A percentile compares a stretch with the other conserved stretches of the same genome.
Conservation (phyloP, 2,888 invertebrate species). For the Hydropsyche betteni region DNA sequence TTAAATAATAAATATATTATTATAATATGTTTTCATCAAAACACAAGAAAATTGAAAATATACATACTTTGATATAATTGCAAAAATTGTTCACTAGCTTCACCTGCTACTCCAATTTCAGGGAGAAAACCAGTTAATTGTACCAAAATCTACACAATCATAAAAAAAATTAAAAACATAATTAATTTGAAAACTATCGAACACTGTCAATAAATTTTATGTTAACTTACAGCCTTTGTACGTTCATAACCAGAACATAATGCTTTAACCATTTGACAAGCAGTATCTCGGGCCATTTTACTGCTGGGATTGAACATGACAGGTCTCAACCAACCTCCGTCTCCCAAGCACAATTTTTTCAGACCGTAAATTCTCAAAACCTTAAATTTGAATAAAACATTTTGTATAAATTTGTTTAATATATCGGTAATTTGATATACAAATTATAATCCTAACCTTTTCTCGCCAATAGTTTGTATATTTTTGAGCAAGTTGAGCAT, state of each 20-base stretch:
- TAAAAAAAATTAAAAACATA: slow-evolving; percentile 7
- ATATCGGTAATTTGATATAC: slow-evolving; percentile 13
- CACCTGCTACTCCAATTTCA: slow-evolving; percentile 86
- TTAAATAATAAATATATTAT: slow-evolving; percentile 50
- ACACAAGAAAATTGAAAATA: background rate
- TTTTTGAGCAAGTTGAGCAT: slow-evolving; percentile 58
- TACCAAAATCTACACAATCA: slow-evolving; percentile 73
- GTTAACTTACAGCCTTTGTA: slow-evolving; percentile 61
- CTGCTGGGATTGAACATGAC: slow-evolving; percentile 93
- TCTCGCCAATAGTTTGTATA: slow-evolving; percentile 62
- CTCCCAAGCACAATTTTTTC: slow-evolving; percentile 69
- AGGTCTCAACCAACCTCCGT: slow-evolving; percentile 88
- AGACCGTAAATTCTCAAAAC: slow-evolving; percentile 32
- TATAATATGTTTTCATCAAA: background rate
- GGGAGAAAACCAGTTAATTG: slow-evolving; percentile 88
- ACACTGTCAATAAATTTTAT: background rate
- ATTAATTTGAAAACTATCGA: background rate
- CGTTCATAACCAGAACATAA: slow-evolving; percentile 72
- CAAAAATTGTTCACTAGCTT: slow-evolving; percentile 91
- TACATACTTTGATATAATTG: slow-evolving; percentile 79
- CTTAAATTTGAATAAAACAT: slow-evolving; percentile 3
- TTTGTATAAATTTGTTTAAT: background rate
- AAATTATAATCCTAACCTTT: slow-evolving; percentile 55
- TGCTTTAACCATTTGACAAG: slow-evolving; percentile 87
- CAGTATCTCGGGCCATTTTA: slow-evolving; percentile 85